phyloP scores from a whole-genome alignment of 2,113 vertebrate species.

The Zosterops lateralis region DNA sequence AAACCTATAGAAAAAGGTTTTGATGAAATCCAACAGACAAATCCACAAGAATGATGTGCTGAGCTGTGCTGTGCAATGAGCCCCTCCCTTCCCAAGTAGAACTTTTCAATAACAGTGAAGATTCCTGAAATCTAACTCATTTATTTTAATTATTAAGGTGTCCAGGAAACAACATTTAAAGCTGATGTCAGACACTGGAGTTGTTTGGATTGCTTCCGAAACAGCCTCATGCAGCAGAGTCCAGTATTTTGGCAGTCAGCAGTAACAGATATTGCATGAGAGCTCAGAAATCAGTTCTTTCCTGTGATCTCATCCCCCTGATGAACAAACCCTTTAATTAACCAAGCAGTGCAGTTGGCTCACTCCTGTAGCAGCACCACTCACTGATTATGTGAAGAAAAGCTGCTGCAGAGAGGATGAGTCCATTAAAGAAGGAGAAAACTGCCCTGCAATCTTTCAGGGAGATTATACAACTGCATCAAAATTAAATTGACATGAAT shows the following conservation, averaged over 20 bases:
- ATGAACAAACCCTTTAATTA: neutral
- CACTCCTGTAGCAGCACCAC: neutral
- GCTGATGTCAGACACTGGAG: neutral
- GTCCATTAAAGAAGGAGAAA: neutral
- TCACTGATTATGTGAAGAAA: neutral
- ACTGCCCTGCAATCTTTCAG: neutral
- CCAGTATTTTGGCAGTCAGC: neutral
- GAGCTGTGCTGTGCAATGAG: neutral
- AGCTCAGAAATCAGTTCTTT: neutral
- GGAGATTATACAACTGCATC: neutral
- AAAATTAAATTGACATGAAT: neutral
- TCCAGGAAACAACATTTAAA: neutral
- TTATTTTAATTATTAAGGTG: neutral
- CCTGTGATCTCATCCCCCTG: neutral
- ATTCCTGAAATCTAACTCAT: neutral
- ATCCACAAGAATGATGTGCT: neutral
- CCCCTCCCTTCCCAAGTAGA: neutral
- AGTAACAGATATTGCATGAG: neutral
- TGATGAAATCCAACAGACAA: neutral
- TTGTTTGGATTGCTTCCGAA: neutral
- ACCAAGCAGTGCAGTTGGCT: neutral
- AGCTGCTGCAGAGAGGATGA: neutral
- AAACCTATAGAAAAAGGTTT: neutral
- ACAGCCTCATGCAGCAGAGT: neutral
- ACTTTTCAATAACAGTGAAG: neutral